phyloP scores from a whole-genome alignment of 2,797 vertebrate genomes.

The Microtus obscurus region DNA sequence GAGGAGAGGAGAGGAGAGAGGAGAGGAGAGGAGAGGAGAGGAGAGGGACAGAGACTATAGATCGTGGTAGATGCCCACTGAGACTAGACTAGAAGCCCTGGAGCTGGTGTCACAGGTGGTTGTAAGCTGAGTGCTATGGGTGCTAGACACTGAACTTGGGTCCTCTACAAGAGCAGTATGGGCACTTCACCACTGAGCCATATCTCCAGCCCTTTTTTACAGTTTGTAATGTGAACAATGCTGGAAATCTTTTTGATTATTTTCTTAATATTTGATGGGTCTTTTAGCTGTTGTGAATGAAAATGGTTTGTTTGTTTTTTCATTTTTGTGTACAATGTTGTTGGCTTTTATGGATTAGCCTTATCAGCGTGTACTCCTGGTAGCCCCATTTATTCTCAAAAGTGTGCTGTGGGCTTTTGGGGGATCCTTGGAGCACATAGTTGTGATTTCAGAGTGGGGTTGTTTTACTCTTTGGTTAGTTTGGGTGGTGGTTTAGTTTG shows the following conservation, averaged over 20 bases:
- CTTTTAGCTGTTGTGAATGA: background rate
- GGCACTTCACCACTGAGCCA: background rate
- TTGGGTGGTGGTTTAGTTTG: background rate
- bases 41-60: too few species aligned
- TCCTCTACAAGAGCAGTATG: background rate
- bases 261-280: background rate
- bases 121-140: background rate
- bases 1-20: too few species aligned
- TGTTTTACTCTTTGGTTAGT: background rate
- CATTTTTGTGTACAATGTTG: background rate
- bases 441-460: background rate
- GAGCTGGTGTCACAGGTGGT: background rate
- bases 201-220: background rate
- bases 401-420: background rate
- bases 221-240: background rate
- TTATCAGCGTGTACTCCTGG: background rate
- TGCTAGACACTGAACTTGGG: background rate
- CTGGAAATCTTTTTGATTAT: background rate
- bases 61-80: background rate
- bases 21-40: too few species aligned
- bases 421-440: background rate
- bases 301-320: conserved; percentile 5
- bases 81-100: background rate
- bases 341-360: background rate
- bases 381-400: background rate